Conservation (phyloP, 2,797 vertebrate species). For the Gallirallus australis region DNA sequence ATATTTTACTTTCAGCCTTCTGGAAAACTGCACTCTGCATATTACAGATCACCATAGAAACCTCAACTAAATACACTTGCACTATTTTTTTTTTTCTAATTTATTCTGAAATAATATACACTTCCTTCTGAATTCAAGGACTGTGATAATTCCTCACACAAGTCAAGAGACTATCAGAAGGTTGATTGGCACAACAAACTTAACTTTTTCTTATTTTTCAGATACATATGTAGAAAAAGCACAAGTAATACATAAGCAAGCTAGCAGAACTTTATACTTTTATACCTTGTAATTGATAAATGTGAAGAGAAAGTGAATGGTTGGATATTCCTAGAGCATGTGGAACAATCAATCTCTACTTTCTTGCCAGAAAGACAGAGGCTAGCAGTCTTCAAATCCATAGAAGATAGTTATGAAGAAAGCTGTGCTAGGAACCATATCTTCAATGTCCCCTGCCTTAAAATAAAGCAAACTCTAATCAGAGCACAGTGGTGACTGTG, state of each 20-base stretch:
- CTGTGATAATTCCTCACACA: not conserved
- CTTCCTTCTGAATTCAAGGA: not conserved
- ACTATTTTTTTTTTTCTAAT: not conserved
- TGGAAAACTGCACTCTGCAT: not conserved
- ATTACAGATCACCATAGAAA: not conserved
- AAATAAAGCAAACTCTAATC: not conserved
- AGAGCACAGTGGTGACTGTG: rapidly evolving
- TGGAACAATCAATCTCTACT: not conserved
- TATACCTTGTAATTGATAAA: not conserved
- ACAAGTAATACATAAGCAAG: not conserved
- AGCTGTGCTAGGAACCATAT: not conserved
- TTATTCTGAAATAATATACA: not conserved
- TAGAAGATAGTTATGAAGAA: not conserved
- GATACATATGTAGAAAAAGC: not conserved
- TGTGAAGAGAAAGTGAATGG: not conserved
- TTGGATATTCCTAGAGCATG: no score
- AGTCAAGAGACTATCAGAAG: not conserved
- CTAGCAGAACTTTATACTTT: not conserved
- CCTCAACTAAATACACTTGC: not conserved
- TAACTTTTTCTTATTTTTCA: not conserved
- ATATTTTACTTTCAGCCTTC: not conserved
- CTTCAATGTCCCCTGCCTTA: not conserved
- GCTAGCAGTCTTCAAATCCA: not conserved
- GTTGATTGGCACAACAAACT: not conserved
- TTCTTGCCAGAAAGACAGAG: not conserved